phyloP scores from a whole-genome alignment of 1,140 invertebrate species.

The Drosophila nikananu region DNA sequence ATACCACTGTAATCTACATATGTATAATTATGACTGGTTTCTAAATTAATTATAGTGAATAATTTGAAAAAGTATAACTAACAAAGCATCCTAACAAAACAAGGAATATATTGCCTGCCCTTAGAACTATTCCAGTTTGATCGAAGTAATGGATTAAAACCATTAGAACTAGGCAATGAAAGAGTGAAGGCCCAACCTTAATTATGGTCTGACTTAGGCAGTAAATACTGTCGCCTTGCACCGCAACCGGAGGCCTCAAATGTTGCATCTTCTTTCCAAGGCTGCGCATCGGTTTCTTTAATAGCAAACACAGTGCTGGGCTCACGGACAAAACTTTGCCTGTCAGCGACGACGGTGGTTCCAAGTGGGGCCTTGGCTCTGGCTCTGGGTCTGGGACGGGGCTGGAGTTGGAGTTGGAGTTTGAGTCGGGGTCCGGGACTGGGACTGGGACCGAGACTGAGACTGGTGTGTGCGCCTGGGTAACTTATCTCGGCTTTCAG shows the following conservation, averaged over 20 bases:
- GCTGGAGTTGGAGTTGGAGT: conserved; percentile 20
- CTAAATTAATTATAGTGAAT: too few relatives aligned
- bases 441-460: conserved; percentile 12
- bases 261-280: conserved; percentile 72
- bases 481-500: conserved; percentile 73
- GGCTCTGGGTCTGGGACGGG: conserved; percentile 12
- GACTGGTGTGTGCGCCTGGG: conserved; percentile 33
- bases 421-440: conserved; percentile 21
- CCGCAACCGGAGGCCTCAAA: conserved; percentile 69
- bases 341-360: conserved; percentile 57
- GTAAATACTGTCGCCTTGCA: conserved; percentile 36
- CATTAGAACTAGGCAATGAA: background rate
- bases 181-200: background rate
- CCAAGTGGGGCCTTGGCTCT: conserved; percentile 40
- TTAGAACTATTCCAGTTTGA: background rate
- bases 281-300: conserved; percentile 45
- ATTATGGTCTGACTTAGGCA: background rate
- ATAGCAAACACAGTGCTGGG: conserved; percentile 39
- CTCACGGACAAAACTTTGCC: conserved; percentile 49
- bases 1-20: background rate
- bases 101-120: too few relatives aligned
- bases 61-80: background rate
- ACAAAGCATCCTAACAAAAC: too few relatives aligned
- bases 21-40: background rate
- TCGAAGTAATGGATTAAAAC: background rate